Evolutionary conservation across 2,797 vertebrate genomes (phyloP).

Genomic region (Helicolenus hilgendorfi): DNA sequence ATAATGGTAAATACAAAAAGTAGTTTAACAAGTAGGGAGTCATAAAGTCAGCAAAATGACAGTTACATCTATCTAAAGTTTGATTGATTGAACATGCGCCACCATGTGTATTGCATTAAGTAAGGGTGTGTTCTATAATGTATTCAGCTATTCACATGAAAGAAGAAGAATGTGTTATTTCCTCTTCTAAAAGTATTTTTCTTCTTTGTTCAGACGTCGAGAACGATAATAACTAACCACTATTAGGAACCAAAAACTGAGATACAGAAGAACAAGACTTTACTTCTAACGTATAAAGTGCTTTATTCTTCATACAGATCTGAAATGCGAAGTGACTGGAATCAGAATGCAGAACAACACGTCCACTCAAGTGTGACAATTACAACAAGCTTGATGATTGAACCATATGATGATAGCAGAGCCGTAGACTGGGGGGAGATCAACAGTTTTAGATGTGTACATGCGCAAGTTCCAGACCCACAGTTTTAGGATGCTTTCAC

Average conservation of each 20-base stretch:
- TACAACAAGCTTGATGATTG: fast-evolving
- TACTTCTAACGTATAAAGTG: not conserved
- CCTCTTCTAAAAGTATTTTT: not conserved
- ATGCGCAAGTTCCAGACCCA: fast-evolving
- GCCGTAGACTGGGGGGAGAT: too few relatives aligned
- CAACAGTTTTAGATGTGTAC: not conserved
- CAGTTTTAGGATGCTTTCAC: too few relatives aligned
- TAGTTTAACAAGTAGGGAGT: not conserved
- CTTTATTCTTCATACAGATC: not conserved
- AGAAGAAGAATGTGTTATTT: not conserved
- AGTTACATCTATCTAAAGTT: not conserved
- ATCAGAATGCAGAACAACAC: not conserved
- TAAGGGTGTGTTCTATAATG: not conserved
- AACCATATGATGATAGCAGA: not conserved
- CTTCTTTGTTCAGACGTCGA: not conserved
- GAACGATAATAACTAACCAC: not conserved
- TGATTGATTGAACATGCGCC: not conserved
- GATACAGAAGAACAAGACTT: not conserved
- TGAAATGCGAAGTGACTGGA: fast-evolving
- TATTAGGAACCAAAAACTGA: not conserved
- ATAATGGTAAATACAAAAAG: not conserved
- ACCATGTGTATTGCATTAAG: not conserved
- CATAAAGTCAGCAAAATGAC: not conserved
- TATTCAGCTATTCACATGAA: not conserved
- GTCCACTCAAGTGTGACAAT: not conserved